These are phyloP conservation scores for Morone chrysops DNA, from an alignment of 2,113 vertebrate genomes.

Conservation along the genomic window DNA sequence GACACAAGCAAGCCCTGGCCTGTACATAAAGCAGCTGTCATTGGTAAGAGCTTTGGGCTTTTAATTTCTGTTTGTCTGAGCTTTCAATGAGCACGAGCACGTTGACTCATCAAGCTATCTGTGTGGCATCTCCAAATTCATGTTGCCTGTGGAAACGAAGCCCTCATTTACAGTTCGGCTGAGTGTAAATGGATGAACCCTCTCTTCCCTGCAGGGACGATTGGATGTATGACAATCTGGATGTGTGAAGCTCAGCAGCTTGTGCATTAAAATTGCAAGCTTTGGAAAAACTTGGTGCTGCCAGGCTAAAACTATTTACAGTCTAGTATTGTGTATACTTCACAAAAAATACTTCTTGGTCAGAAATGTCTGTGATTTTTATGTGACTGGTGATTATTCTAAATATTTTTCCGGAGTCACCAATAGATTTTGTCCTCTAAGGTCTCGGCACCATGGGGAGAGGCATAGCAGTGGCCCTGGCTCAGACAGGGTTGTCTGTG, in stretches of 20 bases:
- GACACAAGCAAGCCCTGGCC: conserved; percentile 81
- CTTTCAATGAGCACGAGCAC: conserved; percentile 27
- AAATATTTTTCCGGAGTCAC: conserved; percentile 4
- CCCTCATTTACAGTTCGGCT: conserved; percentile 47
- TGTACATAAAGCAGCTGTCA: conserved; percentile 86
- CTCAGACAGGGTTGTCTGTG: conserved; percentile 87
- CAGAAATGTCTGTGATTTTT: conserved; percentile 2
- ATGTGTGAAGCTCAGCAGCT: conserved; percentile 66
- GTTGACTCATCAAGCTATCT: conserved; percentile 35
- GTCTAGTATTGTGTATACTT: neutral
- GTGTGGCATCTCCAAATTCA: conserved; percentile 41
- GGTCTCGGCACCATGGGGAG: conserved; percentile 96
- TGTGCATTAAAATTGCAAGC: conserved; percentile 69
- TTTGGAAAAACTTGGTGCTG: conserved; percentile 46
- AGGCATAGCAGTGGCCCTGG: conserved; percentile 89
- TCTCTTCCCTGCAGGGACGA: conserved; percentile 56
- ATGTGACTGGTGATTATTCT: neutral
- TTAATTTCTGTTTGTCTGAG: conserved; percentile 32
- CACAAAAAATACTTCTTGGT: neutral
- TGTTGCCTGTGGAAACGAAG: conserved; percentile 47
- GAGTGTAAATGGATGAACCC: conserved; percentile 53
- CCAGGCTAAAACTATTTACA: conserved; percentile 28
- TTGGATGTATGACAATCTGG: conserved; percentile 58
- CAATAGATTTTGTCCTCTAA: conserved; percentile 64
- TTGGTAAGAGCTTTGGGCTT: conserved; percentile 85